Evolutionary conservation across 1,140 invertebrate species (phyloP), one percentile per base, ranked within the genome.

Genomic region (Venturia canescens): DNA sequence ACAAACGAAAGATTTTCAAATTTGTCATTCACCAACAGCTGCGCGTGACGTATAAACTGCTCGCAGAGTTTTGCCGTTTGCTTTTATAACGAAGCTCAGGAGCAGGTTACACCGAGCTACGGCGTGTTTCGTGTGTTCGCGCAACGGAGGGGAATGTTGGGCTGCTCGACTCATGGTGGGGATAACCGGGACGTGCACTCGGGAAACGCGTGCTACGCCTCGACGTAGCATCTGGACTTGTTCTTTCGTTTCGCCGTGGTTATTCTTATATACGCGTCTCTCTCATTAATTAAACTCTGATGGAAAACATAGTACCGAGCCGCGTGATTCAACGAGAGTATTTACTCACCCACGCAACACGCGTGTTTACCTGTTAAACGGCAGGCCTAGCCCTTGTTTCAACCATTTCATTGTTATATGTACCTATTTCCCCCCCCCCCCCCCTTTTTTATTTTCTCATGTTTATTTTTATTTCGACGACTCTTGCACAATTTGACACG

Each of bases 11-110:
- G 9, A 18, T 27, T 38, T 29, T 38, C 78, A 26, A 50, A 80
- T 29, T 71, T 63, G 67, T 26, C 31, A 29, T 71, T 13, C 26
- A 18, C 60, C 4, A 27, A 21, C n/a, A 60, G 50, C 13, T 63
- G 80, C 70, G 26, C 38, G 38, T 77, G 70, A 83, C 79, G 70
- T 63, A 63, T 63, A 27, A 27, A 63, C 60, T 63, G 21, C 60
- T 23, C 26, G 11, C 23, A 63, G 50, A 27, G 60, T 27, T 23
- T 63, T 4, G 23, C 4, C 11, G 63, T 82, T 71, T 78, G 84
- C 85, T 87, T 90, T 86, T 90, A 90, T 90, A 89, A 53, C 50
- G 50, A 53, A 53, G 50, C 50, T 53, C 18, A 53, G 4, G 50
- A 44, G n/a, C n/a, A n/a, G n/a, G 38, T 44, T 44, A 11, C 7